A percentile compares a stretch with the other conserved stretches of the same genome.
phyloP scores from a whole-genome alignment of 2,113 vertebrate genomes.

The Tilapia sparmanii region DNA sequence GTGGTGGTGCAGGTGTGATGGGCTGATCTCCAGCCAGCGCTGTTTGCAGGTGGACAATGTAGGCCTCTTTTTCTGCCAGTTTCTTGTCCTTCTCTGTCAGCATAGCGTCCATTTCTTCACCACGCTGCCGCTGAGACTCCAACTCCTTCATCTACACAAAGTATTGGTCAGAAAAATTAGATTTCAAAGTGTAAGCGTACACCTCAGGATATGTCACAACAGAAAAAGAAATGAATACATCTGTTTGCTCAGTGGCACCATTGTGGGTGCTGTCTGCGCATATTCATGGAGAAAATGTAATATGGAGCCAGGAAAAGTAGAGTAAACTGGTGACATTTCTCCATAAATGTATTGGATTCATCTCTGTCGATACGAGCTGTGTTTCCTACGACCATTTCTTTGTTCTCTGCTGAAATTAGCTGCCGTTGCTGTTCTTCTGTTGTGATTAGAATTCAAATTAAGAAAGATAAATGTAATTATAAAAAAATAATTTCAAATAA shows the following conservation, averaged over 20 bases:
- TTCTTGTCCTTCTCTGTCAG: slow-evolving; percentile 79
- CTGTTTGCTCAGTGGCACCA: neutral
- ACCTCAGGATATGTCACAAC: neutral
- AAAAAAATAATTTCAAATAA: neutral
- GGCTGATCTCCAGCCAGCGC: slow-evolving; percentile 53
- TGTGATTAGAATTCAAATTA: neutral
- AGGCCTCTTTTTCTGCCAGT: slow-evolving; percentile 81
- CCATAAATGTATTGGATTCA: neutral
- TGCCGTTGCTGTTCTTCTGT: neutral
- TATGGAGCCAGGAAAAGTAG: neutral
- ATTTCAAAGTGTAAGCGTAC: neutral
- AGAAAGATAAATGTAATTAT: neutral
- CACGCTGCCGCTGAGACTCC: slow-evolving; percentile 71
- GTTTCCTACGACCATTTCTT: neutral
- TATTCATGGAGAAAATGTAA: neutral
- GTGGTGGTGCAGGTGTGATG: slow-evolving; percentile 23
- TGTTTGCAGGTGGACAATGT: slow-evolving; percentile 80
- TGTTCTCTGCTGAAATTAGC: neutral
- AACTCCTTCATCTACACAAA: slow-evolving; percentile 66
- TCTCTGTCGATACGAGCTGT: neutral
- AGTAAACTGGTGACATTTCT: neutral
- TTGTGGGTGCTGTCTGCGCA: neutral
- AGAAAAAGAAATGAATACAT: neutral
- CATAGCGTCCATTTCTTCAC: slow-evolving; percentile 81
- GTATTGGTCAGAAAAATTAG: neutral